phyloP scores from a whole-genome alignment of 2,113 vertebrate species.

The Gymnarchus niloticus region DNA sequence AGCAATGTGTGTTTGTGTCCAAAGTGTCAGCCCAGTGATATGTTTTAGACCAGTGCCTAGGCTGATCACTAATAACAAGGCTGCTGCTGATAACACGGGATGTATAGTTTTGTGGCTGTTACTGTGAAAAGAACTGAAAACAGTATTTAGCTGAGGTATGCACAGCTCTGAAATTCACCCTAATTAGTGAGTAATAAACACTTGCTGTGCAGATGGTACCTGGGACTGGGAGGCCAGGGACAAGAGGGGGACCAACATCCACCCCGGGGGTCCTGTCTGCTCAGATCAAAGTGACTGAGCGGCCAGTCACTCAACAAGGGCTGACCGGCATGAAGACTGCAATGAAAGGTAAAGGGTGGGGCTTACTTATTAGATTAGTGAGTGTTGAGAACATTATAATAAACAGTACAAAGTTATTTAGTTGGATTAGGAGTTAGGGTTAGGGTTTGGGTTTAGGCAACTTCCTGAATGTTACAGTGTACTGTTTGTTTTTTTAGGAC shows the following conservation, averaged over 20 bases:
- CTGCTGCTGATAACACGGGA: background rate
- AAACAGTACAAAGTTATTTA: background rate
- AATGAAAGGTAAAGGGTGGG: conserved; percentile 70
- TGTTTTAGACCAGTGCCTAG: background rate
- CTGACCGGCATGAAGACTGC: conserved; percentile 95
- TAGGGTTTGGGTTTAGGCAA: background rate
- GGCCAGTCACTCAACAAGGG: conserved; percentile 93
- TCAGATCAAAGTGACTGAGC: conserved; percentile 87
- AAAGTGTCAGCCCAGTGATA: background rate
- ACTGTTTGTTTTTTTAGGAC: conserved; percentile 61
- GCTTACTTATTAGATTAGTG: background rate
- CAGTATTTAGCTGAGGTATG: background rate
- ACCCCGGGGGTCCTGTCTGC: conserved; percentile 75
- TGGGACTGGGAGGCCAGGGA: conserved; percentile 71
- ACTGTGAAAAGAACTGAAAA: background rate
- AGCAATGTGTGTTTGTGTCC: background rate
- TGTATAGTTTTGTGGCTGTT: background rate
- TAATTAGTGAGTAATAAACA: background rate
- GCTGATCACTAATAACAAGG: background rate
- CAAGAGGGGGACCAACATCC: conserved; percentile 58
- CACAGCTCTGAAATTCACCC: background rate
- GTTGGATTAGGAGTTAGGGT: background rate
- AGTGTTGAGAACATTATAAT: conserved; percentile 39
- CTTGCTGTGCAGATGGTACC: conserved; percentile 69
- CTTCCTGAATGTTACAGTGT: background rate